Base-by-base conservation (phyloP, 2,797 vertebrate genomes). In the Leptatherina wallacei region DNA sequence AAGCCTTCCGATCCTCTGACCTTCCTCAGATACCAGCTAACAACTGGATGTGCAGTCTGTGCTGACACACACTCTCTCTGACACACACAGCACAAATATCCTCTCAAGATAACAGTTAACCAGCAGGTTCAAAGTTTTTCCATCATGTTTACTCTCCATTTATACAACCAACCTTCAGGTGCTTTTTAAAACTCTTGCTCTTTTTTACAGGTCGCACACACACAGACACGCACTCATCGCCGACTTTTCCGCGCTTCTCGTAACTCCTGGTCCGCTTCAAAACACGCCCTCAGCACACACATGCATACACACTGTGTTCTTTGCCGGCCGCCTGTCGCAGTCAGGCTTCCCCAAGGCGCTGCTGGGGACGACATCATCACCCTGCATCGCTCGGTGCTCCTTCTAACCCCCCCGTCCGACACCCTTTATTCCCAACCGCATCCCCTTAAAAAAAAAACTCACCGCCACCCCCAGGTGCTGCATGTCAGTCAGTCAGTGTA, bases 401-500 rank as follows among this genome's bases (percentile, higher is more conserved):
- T 47, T 47, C 44, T n/a, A 32, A 32, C 30, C 30, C 30, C 20
- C 44, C 44, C 44, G 44, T 47, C 80, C n/a, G 40, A 32, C 22
- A 40, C 62, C 24, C 49, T 9, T 35, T 6, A 9, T 54, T 6
- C 52, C n/a, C 49, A 55, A 55, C 22, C 3, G 8, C 51, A 60
- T 13, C 27, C 16, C 29, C 18, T 32, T 27, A 49, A 14, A 42
- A 40, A 49, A 51, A 32, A 32, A 47, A 57, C 49, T 22, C 58
- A 10, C 61, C 55, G 3, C 44, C 32, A 33, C 49, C 66, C 80
- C 87, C 85, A 78, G 92, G 90, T 93, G 91, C 92, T 93, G 92
- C 92, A 93, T 92, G 92, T 93, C 92, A 89, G 89, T 92, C 91
- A 90, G 88, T 93, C 92, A 83, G 85, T 93, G 90, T 93, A 92